These are phyloP conservation scores for Vidua chalybeata DNA, from an alignment of 2,113 vertebrate species.

Conservation along the genomic window DNA sequence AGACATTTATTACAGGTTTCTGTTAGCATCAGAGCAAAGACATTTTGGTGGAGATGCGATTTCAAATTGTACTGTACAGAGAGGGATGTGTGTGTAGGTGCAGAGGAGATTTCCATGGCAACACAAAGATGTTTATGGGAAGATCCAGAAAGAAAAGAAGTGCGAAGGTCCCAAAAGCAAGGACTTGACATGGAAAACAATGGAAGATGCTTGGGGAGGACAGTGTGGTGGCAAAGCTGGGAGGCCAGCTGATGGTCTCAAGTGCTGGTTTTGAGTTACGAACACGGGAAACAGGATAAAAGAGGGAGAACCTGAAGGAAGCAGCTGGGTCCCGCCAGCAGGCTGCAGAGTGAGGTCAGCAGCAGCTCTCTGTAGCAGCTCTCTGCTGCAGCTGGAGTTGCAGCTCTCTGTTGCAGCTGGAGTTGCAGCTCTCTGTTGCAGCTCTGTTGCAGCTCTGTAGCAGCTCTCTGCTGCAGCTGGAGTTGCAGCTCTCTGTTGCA, in stretches of 20 bases:
- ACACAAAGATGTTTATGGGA: not conserved
- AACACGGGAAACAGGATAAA: not conserved
- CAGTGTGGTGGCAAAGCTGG: not conserved
- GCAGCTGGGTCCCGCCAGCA: not conserved
- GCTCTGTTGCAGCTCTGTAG: too few species aligned
- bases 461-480: not conserved
- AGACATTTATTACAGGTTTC: not conserved
- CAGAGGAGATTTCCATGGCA: conserved; percentile 10
- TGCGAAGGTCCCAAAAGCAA: not conserved
- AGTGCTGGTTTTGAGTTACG: not conserved
- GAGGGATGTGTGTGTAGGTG: not conserved
- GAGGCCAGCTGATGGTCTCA: not conserved
- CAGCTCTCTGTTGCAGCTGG: too few species aligned
- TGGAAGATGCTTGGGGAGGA: not conserved
- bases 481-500: too few species aligned
- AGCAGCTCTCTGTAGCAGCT: not conserved
- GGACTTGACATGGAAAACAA: not conserved
- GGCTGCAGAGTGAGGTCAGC: not conserved
- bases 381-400: too few species aligned
- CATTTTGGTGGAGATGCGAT: not conserved
- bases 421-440: too few species aligned
- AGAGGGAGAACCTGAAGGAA: not conserved
- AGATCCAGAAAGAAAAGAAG: not conserved
- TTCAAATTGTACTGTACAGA: not conserved
- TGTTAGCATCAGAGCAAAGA: not conserved